phyloP scores from a whole-genome alignment of 2,113 vertebrate genomes.

The Eubucco bourcierii region DNA sequence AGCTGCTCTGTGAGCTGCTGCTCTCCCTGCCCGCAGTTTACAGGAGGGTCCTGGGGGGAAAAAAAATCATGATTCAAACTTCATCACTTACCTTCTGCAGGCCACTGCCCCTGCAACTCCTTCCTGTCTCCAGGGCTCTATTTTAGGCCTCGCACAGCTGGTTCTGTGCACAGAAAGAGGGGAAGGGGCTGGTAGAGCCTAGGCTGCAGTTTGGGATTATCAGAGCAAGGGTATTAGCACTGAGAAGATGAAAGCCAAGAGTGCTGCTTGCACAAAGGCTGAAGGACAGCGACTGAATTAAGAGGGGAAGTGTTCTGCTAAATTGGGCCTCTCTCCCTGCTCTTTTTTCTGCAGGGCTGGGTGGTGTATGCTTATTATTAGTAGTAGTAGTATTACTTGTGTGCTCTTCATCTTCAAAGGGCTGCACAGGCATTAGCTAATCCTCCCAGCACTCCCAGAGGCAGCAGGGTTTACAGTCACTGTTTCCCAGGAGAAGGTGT shows the following conservation, averaged over 20 bases:
- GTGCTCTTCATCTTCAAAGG: slow-evolving; percentile 53
- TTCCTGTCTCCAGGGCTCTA: slow-evolving; percentile 3
- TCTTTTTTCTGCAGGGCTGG: slow-evolving; percentile 32
- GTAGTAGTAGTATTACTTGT: neutral
- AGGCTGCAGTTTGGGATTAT: slow-evolving; percentile 38
- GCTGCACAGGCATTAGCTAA: slow-evolving; percentile 31
- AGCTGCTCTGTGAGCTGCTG: neutral
- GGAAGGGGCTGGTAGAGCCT: neutral
- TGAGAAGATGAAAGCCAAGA: slow-evolving; percentile 48
- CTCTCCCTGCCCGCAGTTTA: neutral
- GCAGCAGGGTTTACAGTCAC: neutral
- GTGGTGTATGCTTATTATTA: neutral
- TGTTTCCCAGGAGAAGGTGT: neutral
- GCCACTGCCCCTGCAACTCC: neutral
- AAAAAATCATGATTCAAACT: neutral
- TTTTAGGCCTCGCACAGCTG: neutral
- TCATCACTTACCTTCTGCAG: neutral
- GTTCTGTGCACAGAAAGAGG: slow-evolving; percentile 23
- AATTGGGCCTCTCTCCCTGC: neutral
- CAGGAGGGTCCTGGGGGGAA: neutral
- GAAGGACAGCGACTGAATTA: slow-evolving; percentile 45
- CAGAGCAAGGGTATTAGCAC: slow-evolving; percentile 41
- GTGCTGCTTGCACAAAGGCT: slow-evolving; percentile 40
- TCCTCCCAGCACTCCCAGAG: neutral
- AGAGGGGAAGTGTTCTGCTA: neutral